Conservation (phyloP, 2,113 vertebrate species). For the Ranitomeya imitator region DNA sequence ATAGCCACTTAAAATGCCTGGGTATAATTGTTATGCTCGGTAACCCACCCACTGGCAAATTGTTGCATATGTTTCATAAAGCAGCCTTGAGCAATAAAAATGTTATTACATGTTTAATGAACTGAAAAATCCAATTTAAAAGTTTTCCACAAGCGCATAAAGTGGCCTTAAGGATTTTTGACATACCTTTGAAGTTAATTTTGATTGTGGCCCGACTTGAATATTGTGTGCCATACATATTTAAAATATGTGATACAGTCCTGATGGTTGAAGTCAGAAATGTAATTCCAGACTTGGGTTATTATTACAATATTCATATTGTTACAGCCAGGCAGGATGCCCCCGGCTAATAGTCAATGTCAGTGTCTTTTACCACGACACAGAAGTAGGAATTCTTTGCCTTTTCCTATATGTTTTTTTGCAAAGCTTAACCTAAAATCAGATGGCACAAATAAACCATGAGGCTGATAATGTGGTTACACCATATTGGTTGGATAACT, state of each 20-base stretch:
- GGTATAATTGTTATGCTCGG: not conserved
- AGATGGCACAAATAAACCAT: not conserved
- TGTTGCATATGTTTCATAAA: constrained; percentile 33
- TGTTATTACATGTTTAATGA: constrained; percentile 54
- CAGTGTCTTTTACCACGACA: not conserved
- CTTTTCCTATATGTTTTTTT: not conserved
- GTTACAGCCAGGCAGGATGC: not conserved
- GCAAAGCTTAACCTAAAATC: not conserved
- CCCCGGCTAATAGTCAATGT: not conserved
- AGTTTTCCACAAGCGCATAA: constrained; percentile 32
- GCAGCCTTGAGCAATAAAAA: constrained; percentile 44
- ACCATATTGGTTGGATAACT: not conserved
- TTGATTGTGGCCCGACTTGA: constrained; percentile 36
- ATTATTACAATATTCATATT: not conserved
- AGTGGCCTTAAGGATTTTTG: constrained; percentile 43
- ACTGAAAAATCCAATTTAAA: constrained; percentile 55
- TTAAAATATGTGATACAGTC: constrained; percentile 30
- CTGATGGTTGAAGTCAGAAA: constrained; percentile 22
- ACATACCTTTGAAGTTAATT: constrained; percentile 49
- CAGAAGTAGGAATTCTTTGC: not conserved
- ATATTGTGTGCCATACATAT: constrained; percentile 40
- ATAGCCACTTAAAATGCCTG: constrained; percentile 21
- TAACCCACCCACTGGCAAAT: constrained; percentile 2
- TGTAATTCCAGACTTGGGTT: not conserved
- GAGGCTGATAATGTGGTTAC: not conserved